Evolutionary conservation across 1,140 invertebrate species (phyloP), one percentile per base, ranked within the genome.

Genomic region (Megathymus violae): DNA sequence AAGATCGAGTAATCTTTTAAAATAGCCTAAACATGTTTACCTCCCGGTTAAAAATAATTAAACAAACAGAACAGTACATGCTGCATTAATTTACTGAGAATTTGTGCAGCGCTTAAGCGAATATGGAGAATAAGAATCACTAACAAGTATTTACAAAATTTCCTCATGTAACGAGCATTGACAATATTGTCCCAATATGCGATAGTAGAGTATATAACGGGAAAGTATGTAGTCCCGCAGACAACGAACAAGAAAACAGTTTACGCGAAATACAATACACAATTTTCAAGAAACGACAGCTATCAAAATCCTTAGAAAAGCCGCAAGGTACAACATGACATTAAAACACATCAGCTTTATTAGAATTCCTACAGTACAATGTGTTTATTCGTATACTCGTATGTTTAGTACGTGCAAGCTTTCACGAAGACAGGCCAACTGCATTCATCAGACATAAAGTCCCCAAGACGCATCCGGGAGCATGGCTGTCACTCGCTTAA

Each of bases 291-390:
- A 41, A 56, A 40, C 19, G 51, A 43, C 51, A 16, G 38, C 40
- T 15, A 56, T 56, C 51, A 17, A 31, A 56, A 56, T 56, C 51
- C 51, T 43, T 41, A 56, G 51, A 56, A 56, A 58, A 58, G 19
- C 51, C 51, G 52, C 52, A 56, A 44, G 40, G 40, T 25, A 58
- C 44, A 46, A 48, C 41, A 68, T 73, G 61, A 25, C 64, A 74
- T 68, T 67, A 75, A 74, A 75, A 73, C 52, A 51, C 69, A 71
- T 62, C 61, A 69, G 59, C 48, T 71, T 67, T 74, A 77, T 77
- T 77, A 77, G 74, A 71, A 77, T 77, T 77, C 74, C 67, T 52
- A 13, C 62, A 62, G 69, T 71, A 66, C 52, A 54, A 31, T 64
- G 58, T 59, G 38, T 64, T 56, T 51, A 56, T 48, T 52, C 25